Evolutionary conservation across 2,797 vertebrate species (phyloP).

Genomic region (Syngnathus rostellatus): DNA sequence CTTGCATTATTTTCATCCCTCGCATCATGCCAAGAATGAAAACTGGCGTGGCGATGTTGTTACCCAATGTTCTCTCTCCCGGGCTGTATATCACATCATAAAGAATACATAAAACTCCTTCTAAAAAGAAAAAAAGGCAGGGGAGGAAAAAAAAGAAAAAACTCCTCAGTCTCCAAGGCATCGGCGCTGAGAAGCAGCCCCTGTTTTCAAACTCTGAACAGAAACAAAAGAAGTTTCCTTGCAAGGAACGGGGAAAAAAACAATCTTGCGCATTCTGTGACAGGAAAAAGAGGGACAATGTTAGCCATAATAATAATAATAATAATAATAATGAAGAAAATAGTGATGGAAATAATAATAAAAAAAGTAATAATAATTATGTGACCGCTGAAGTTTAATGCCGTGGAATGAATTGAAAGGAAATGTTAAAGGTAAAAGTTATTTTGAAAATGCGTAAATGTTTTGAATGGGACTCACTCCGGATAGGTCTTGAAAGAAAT

Average conservation of each 20-base stretch:
- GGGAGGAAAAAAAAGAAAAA: constrained; percentile 27
- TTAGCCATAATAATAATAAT: constrained; percentile 68
- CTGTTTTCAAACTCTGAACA: constrained; percentile 60
- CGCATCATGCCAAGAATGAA: constrained; percentile 61
- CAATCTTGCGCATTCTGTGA: constrained; percentile 31
- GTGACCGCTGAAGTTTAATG: background rate
- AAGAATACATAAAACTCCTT: constrained; percentile 67
- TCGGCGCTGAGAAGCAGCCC: constrained; percentile 41
- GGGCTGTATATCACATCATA: constrained; percentile 70
- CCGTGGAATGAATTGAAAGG: no score
- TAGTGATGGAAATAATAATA: constrained; percentile 5
- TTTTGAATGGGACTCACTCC: no score
- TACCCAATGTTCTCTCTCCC: constrained; percentile 63
- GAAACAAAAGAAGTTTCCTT: constrained; percentile 63
- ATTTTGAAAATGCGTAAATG: no score
- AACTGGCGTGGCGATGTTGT: constrained; percentile 65
- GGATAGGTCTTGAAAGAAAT: no score
- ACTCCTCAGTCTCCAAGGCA: constrained; percentile 60
- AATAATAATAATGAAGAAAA: constrained; percentile 34
- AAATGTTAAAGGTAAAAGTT: no score
- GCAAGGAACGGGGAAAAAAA: constrained; percentile 44
- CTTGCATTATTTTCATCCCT: constrained; percentile 61
- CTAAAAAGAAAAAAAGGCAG: constrained; percentile 20
- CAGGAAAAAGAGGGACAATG: constrained; percentile 23
- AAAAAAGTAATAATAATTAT: constrained; percentile 21